phyloP scores from a whole-genome alignment of 1,140 invertebrate species.

The Cecropterus lyciades region DNA sequence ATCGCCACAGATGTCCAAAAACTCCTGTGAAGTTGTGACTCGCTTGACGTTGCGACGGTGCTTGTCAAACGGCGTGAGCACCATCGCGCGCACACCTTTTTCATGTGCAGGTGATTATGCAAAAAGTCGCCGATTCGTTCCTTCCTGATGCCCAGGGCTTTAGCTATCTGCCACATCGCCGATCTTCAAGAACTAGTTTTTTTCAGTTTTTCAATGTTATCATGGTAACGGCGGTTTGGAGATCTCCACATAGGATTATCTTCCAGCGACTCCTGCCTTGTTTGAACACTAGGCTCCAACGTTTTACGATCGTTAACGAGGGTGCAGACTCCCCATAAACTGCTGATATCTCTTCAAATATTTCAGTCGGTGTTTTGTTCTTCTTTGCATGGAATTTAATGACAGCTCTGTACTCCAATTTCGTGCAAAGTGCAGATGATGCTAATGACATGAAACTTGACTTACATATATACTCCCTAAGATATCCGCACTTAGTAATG shows the following conservation, averaged over 20 bases:
- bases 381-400: slow-evolving; percentile 7
- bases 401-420: slow-evolving; percentile 10
- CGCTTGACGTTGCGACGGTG: no score
- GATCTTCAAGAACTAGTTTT: slow-evolving; percentile 10
- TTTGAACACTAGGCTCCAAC: slow-evolving; percentile 5
- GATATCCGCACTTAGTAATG: slow-evolving; percentile 18
- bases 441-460: slow-evolving; percentile 13
- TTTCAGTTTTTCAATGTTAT: slow-evolving; percentile 12
- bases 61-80: no score
- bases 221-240: slow-evolving; percentile 4
- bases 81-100: slow-evolving; percentile 14
- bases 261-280: background rate
- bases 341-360: background rate
- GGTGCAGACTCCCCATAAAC: no score
- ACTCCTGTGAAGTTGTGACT: no score
- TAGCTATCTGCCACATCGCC: slow-evolving; percentile 18
- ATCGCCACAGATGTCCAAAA: no score
- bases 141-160: slow-evolving; percentile 16
- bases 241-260: background rate
- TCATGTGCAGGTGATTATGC: slow-evolving; percentile 20
- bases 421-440: slow-evolving; percentile 6
- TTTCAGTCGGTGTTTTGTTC: slow-evolving; percentile 10
- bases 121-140: slow-evolving; percentile 16
- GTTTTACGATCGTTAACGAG: no score
- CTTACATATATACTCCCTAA: no score